Base-by-base conservation (phyloP, 1,140 invertebrate species). In the Pseudomyrmex pallidus region DNA sequence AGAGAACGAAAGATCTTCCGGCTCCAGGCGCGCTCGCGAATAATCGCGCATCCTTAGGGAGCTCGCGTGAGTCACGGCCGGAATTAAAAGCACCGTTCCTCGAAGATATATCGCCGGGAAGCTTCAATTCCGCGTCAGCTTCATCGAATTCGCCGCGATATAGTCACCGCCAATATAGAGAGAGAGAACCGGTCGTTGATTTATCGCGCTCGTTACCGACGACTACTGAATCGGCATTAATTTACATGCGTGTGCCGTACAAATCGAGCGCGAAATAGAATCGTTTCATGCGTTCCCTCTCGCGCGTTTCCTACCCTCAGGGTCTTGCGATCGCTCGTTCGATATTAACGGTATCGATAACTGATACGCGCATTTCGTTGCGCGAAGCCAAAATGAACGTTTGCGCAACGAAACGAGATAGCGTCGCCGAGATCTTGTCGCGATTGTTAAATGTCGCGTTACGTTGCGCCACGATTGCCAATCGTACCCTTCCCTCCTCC, bases 401-500 rank as follows among this genome's bases (percentile, higher is more conserved):
- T 74, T 62, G 50, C 68, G 52, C 25, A 5, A 9, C 57, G 20
- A 50, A 7, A 44, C 8, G 15, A 54, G 62, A 56, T 52, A 62
- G 10, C 57, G 46, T 62, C 64, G 68, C 13, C 20, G 44, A 70
- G 44, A 70, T n/a, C n/a, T 20, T 35, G 59, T 63, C 63, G 17
- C 70, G 74, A 86, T 86, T 84, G 61, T 63, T 56, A 35, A 83
- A 52, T 68, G 82, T 66, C 74, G 22, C n/a, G 66, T 50, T 73
- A 63, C 82, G 62, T 48, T 13, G 74, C 82, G 50, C 50, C 67
- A 13, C 48, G 25, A 25, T 4, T 67, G 35, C 35, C 35, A 35
- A 35, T 35, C 35, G 5, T 5, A 35, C 35, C 35, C 35, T 0
- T 3, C 25, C 0, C 25, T 1, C 25, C 22, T 61, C 46, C 80